Evolutionary conservation across 2,797 vertebrate genomes (phyloP).

Genomic region (Jordanella pulchra): DNA sequence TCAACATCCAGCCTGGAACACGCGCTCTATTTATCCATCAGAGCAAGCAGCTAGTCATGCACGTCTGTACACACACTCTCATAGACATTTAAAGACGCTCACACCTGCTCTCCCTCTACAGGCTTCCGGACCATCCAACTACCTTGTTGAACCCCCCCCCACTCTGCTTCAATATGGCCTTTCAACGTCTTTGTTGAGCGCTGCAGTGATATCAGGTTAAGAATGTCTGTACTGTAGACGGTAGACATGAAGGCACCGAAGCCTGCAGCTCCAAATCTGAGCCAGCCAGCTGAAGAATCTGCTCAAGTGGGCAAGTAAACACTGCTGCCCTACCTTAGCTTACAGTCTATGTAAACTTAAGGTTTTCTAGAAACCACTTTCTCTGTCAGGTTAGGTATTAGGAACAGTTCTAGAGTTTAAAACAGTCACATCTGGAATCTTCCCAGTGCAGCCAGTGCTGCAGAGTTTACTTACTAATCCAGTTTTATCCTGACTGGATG

Average conservation of each 20-base stretch:
- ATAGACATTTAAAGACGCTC: conserved; percentile 32
- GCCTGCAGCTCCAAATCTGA: conserved; percentile 63
- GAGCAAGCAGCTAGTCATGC: conserved; percentile 27
- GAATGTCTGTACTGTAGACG: conserved; percentile 72
- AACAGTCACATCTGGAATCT: conserved; percentile 14
- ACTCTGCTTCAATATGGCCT: conserved; percentile 63
- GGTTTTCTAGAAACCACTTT: conserved; percentile 15
- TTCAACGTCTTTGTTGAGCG: conserved; percentile 75
- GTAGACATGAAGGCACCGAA: conserved; percentile 75
- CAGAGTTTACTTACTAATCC: conserved; percentile 14
- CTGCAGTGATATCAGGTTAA: conserved; percentile 67
- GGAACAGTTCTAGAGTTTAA: background rate
- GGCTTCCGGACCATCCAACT: conserved; percentile 44
- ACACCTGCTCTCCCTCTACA: conserved; percentile 65
- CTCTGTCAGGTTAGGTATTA: background rate
- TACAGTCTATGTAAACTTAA: conserved; percentile 14
- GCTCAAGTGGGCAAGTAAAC: conserved; percentile 71
- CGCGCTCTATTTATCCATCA: conserved; percentile 51
- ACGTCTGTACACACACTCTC: conserved; percentile 26
- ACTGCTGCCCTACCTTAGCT: conserved; percentile 51
- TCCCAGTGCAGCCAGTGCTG: conserved; percentile 11
- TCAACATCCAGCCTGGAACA: conserved; percentile 33
- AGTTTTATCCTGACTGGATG: conserved; percentile 12
- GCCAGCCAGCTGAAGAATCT: conserved; percentile 68
- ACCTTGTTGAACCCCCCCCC: conserved; percentile 3